phyloP scores from a whole-genome alignment of 2,888 invertebrate genomes.

The Zygothrica quintamaculata region DNA sequence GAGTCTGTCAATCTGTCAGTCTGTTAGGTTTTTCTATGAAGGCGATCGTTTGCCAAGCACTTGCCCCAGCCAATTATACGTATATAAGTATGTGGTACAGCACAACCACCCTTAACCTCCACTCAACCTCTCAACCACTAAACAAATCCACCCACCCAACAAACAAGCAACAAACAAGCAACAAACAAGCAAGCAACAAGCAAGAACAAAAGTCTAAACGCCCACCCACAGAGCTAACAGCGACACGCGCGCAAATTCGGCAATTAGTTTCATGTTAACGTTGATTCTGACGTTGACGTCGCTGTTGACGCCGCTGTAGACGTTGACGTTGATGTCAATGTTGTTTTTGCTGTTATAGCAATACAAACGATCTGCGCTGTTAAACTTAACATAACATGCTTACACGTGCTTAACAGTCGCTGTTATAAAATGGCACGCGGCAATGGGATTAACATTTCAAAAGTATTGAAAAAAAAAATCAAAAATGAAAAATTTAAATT shows the following conservation, averaged over 20 bases:
- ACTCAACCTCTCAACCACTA: background rate
- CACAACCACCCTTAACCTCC: background rate
- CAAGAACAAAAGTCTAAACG: background rate
- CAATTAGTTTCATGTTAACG: slow-evolving; percentile 51
- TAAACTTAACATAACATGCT: no score
- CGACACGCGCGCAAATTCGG: slow-evolving; percentile 58
- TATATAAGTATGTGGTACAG: slow-evolving; percentile 25
- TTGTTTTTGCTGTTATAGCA: slow-evolving; percentile 9
- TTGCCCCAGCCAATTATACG: slow-evolving; percentile 33
- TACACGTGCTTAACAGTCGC: background rate
- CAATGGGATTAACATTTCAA: background rate
- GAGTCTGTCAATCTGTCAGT: slow-evolving; percentile 18
- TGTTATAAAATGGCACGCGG: no score
- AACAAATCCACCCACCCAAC: background rate
- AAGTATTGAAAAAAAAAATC: no score
- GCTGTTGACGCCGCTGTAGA: slow-evolving; percentile 28
- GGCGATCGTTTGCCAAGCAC: slow-evolving; percentile 38
- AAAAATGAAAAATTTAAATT: no score
- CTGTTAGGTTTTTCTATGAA: slow-evolving; percentile 34
- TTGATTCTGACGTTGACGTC: slow-evolving; percentile 24
- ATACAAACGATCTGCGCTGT: no score
- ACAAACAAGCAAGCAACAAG: background rate
- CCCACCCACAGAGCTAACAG: slow-evolving; percentile 10
- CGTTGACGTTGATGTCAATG: slow-evolving; percentile 30
- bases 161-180: background rate